Conservation (phyloP, 2,113 vertebrate genomes). For the Turnix velox region DNA sequence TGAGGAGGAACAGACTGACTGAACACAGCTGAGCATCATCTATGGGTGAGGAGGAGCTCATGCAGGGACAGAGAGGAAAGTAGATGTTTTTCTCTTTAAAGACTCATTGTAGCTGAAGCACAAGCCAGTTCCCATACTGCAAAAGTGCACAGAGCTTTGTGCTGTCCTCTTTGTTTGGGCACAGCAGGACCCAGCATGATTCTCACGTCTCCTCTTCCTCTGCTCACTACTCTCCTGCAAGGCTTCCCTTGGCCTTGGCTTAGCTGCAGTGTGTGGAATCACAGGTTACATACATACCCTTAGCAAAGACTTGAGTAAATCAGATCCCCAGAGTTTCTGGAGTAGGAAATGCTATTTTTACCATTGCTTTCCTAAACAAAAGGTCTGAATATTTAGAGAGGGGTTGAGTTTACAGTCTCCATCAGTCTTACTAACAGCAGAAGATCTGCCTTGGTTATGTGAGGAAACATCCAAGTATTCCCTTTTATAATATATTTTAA, state of each 20-base stretch:
- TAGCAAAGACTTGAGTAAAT: background rate
- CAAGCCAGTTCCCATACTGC: background rate
- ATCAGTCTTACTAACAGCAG: background rate
- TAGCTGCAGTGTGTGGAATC: background rate
- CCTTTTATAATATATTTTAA: background rate
- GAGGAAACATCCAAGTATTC: background rate
- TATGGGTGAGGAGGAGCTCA: background rate
- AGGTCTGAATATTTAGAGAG: background rate
- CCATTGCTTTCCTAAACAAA: background rate
- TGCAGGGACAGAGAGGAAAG: background rate
- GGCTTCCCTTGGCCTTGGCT: background rate
- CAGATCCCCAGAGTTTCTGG: background rate
- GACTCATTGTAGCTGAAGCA: background rate
- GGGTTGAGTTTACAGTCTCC: background rate
- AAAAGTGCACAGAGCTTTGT: background rate
- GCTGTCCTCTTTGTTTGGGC: background rate
- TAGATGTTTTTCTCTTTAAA: background rate
- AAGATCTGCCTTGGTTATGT: background rate
- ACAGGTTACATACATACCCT: background rate
- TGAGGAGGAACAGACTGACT: background rate
- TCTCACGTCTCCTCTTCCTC: background rate
- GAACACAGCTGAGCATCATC: background rate
- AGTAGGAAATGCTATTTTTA: background rate
- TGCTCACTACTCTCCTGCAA: accelerated
- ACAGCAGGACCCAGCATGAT: background rate